Percentiles rank a stretch among this genome's conserved stretches.
These are phyloP conservation scores for Drosophila nikananu DNA, from an alignment of 1,140 invertebrate species.

Conservation along the genomic window DNA sequence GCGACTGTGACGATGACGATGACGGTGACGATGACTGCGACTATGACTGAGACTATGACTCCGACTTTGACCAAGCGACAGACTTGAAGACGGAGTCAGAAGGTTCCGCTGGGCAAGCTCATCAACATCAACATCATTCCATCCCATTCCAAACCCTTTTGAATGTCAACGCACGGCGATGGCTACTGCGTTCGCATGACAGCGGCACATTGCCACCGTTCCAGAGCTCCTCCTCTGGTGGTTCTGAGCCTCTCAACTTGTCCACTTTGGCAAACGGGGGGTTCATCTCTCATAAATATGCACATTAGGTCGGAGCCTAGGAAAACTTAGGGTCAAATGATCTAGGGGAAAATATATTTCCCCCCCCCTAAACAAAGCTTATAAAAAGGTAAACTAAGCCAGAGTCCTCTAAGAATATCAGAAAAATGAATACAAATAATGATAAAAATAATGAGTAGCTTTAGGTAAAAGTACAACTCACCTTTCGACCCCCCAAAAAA, in stretches of 20 bases:
- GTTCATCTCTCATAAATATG: slow-evolving; percentile 7
- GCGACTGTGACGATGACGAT: slow-evolving; percentile 1
- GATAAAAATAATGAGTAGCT: background rate
- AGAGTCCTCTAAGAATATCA: background rate
- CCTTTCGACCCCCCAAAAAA: background rate
- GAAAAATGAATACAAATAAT: background rate
- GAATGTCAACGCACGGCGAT: slow-evolving; percentile 50
- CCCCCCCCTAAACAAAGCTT: background rate
- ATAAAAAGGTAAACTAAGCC: background rate
- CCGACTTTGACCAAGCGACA: slow-evolving; percentile 4
- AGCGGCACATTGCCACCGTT: slow-evolving; percentile 33
- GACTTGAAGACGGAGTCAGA: background rate
- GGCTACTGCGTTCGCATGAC: slow-evolving; percentile 41
- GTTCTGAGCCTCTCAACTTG: background rate
- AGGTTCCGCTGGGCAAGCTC: slow-evolving; percentile 16
- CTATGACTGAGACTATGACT: background rate
- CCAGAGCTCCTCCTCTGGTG: background rate
- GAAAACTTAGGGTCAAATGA: background rate
- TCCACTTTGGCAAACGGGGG: background rate
- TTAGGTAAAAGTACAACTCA: background rate
- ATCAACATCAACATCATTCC: background rate
- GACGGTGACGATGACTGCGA: background rate
- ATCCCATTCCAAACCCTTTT: background rate
- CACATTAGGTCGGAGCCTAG: slow-evolving; percentile 2
- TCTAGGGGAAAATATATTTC: background rate